Evolutionary conservation across 2,113 vertebrate genomes (phyloP), one percentile per base, ranked within the genome.

Genomic region (Carettochelys insculpta): DNA sequence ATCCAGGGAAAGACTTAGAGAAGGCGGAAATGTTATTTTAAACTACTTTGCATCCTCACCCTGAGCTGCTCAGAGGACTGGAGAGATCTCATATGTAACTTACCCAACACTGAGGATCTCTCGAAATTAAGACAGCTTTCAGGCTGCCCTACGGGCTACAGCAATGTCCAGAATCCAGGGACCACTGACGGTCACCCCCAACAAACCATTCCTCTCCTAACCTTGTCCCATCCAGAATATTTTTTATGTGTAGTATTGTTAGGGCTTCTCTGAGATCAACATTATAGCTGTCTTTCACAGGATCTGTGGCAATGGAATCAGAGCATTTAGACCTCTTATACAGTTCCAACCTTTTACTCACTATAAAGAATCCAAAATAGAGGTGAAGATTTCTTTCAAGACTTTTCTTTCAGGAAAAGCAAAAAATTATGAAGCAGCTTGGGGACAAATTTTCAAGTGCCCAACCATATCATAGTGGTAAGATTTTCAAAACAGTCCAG

Each of bases 281-380:
- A 78, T 20, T 65, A 25, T 41, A 54, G 29, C 19, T 25, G 2
- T 3, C 52, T 6, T 22, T 17, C n/a, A 10, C 1, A 41, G 58
- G 3, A 82, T 58, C 43, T 87, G 61, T 53, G 65, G 61, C 11
- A n/a, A 82, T 50, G 79, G 56, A 83, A 81, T 2, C 0, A 34
- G 56, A 50, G 43, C 3, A 31, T 5, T 65, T n/a, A 50, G 0
- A 76, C 51, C 45, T 24, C 3, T 34, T 1, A 3, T 0, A 3
- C 6, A 1, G 0, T n/a, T 38, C 24, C 0, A 0, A 9, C 10
- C 75, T 27, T 65, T 27, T 38, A 16, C 51, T 34, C 22, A 61
- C n/a, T 5, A 38, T 58, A 50, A 77, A 24, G 20, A 4, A 16
- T 81, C 45, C 24, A 73, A 25, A 84, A 68, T 80, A 89, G 65